A percentile compares a stretch with the other conserved stretches of the same genome.
Conservation (phyloP, 2,113 vertebrate genomes). For the Salminus brasiliensis region DNA sequence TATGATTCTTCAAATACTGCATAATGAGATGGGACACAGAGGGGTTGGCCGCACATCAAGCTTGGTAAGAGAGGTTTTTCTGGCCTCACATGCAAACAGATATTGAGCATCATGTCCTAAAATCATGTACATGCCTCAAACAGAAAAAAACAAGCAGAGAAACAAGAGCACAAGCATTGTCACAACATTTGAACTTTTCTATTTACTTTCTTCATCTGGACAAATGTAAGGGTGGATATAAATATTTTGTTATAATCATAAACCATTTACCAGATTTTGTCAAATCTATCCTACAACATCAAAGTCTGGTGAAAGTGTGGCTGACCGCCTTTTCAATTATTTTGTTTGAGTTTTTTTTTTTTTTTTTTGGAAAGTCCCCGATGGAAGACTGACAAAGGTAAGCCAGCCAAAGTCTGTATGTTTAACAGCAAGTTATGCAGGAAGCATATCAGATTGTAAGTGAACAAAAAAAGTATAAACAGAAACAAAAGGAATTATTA, state of each 20-base stretch:
- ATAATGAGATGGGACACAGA: neutral
- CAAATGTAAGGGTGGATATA: neutral
- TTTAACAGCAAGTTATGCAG: neutral
- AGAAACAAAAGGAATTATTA: constrained; percentile 12
- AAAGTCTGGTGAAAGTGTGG: neutral
- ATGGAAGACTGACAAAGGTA: neutral
- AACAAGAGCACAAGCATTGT: neutral
- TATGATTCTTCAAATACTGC: constrained; percentile 4
- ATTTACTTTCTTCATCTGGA: too few species aligned
- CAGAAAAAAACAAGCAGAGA: neutral
- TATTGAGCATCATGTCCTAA: constrained; percentile 9
- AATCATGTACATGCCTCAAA: neutral
- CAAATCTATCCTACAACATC: neutral
- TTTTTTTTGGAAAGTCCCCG: too few species aligned
- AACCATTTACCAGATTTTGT: neutral
- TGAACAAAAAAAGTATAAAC: neutral
- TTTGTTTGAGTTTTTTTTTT: too few species aligned
- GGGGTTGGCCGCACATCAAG: neutral
- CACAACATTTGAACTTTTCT: neutral
- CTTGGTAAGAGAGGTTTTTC: neutral
- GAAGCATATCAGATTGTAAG: constrained; percentile 18
- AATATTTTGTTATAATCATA: neutral
- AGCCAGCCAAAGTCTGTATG: neutral
- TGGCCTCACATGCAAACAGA: constrained; percentile 26
- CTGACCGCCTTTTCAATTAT: too few species aligned